phyloP scores from a whole-genome alignment of 2,888 invertebrate genomes.

The Megastigmus dorsalis region DNA sequence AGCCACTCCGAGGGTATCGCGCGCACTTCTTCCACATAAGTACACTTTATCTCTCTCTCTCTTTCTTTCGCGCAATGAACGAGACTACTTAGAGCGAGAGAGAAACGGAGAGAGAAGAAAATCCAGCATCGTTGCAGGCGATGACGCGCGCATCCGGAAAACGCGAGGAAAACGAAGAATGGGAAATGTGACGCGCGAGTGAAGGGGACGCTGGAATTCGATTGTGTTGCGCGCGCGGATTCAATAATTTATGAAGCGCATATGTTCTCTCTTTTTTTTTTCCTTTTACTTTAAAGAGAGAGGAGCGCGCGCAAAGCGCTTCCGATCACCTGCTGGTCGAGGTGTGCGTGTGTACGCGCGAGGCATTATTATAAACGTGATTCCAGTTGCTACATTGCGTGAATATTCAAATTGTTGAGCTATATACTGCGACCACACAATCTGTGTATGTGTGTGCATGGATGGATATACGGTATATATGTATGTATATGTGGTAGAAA shows the following conservation, averaged over 20 bases:
- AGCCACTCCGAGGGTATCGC: neutral
- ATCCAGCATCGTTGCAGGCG: neutral
- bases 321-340: slow-evolving; percentile 33
- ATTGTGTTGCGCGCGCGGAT: neutral
- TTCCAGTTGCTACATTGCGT: neutral
- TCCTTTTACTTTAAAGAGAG: too few relatives aligned
- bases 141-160: slow-evolving; percentile 12
- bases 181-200: neutral
- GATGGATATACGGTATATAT: too few relatives aligned
- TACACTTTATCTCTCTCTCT: neutral
- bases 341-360: slow-evolving; percentile 30
- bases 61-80: neutral
- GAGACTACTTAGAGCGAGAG: too few relatives aligned
- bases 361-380: slow-evolving; percentile 17
- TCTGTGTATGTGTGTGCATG: too few relatives aligned
- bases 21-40: neutral
- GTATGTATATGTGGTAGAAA: too few relatives aligned
- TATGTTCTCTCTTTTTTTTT: too few relatives aligned
- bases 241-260: slow-evolving; percentile 30
- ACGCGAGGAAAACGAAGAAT: neutral
- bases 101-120: neutral
- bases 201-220: slow-evolving; percentile 11
- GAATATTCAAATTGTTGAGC: slow-evolving; percentile 43
- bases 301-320: neutral
- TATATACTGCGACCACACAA: too few relatives aligned